phyloP scores from a whole-genome alignment of 2,797 vertebrate species.

The Ptychobarbus kaznakovi region DNA sequence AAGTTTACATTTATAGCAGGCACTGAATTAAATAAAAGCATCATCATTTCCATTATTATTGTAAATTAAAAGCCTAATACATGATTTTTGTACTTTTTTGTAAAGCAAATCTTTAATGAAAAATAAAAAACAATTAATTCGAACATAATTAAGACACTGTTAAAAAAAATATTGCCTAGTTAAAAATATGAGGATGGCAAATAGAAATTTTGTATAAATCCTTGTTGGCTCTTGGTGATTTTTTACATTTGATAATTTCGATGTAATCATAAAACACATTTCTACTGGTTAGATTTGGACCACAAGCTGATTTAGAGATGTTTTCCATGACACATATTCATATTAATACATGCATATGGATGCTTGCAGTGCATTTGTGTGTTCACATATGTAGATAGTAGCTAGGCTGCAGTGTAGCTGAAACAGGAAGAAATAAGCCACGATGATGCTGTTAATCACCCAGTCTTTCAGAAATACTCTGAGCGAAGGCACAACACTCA shows the following conservation, averaged over 20 bases:
- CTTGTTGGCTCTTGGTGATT: neutral
- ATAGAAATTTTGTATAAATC: neutral
- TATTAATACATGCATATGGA: neutral
- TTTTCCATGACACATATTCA: neutral
- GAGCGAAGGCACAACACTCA: slow-evolving; percentile 16
- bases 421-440: slow-evolving; percentile 21
- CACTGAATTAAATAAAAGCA: neutral
- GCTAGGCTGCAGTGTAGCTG: neutral
- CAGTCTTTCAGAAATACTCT: slow-evolving; percentile 33
- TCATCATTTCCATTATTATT: neutral
- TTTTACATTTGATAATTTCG: neutral
- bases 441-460: slow-evolving; percentile 26
- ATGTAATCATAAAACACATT: slow-evolving; percentile 13
- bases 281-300: neutral
- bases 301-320: neutral
- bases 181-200: neutral
- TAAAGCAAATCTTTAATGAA: neutral
- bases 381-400: neutral
- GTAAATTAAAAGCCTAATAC: neutral
- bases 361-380: neutral
- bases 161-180: neutral
- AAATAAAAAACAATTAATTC: neutral
- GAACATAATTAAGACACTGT: neutral
- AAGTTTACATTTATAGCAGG: neutral
- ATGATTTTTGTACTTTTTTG: neutral